Evolutionary conservation across 2,113 vertebrate species (phyloP).

Genomic region (Ochotona curzoniae): DNA sequence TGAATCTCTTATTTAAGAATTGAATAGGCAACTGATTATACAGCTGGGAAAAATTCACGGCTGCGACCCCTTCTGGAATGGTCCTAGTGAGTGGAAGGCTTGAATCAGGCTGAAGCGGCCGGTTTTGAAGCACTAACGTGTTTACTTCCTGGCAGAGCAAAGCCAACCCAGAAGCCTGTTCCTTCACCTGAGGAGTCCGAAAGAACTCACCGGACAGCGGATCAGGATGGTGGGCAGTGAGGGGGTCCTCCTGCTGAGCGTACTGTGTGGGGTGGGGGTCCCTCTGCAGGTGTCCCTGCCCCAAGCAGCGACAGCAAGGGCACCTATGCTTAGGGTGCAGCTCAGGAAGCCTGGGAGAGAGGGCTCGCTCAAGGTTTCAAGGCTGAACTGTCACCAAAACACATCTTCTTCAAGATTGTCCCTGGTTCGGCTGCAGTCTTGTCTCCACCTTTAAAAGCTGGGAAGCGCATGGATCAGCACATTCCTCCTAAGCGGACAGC

Average conservation of each 20-base stretch:
- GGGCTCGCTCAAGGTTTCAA: background rate
- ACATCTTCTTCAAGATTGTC: background rate
- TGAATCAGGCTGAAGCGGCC: constrained; percentile 37
- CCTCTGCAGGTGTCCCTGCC: background rate
- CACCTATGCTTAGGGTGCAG: accelerated
- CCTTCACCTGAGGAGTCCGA: background rate
- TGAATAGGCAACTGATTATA: constrained; percentile 40
- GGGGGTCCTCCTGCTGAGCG: background rate
- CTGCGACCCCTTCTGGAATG: constrained; percentile 15
- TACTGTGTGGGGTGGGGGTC: background rate
- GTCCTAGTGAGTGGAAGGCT: constrained; percentile 58
- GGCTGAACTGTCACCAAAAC: background rate
- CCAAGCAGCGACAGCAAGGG: no score
- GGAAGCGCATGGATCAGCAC: constrained; percentile 81
- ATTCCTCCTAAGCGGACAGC: constrained; percentile 72
- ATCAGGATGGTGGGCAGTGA: background rate
- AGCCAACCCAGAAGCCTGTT: background rate
- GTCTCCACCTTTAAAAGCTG: constrained; percentile 82
- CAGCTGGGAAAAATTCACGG: constrained; percentile 22
- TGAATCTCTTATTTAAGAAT: constrained; percentile 64
- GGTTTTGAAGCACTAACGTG: constrained; percentile 35
- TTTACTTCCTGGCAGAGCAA: constrained; percentile 60
- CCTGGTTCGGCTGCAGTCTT: constrained; percentile 75
- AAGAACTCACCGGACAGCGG: background rate
- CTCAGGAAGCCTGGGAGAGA: background rate